Percentiles rank a stretch among this genome's conserved stretches.
These are phyloP conservation scores for Aphodius sticticus DNA, from an alignment of 2,888 invertebrate genomes.

Conservation along the genomic window DNA sequence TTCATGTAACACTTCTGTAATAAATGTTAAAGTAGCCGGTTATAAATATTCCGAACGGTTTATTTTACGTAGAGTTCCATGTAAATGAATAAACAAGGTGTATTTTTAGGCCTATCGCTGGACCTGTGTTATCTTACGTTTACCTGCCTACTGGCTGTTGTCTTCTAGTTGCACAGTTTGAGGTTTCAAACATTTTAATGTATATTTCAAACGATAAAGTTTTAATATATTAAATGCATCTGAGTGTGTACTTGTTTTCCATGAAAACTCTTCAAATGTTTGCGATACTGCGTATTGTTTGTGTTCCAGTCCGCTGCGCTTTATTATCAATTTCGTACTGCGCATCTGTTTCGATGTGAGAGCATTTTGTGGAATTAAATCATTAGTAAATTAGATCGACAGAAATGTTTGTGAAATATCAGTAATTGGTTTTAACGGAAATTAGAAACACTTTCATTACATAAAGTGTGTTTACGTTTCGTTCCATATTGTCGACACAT, in stretches of 20 bases:
- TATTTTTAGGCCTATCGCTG: not conserved
- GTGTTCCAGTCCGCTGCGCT: not conserved
- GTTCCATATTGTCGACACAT: not conserved
- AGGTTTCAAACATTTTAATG: not conserved
- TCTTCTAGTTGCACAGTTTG: not conserved
- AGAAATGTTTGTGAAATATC: not conserved
- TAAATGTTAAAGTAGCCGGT: conserved; percentile 21
- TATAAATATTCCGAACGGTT: conserved; percentile 22
- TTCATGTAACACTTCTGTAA: conserved; percentile 17
- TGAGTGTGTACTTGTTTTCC: not conserved
- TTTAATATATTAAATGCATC: not conserved
- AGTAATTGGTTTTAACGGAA: not conserved
- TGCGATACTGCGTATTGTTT: not conserved
- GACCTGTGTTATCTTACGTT: not conserved
- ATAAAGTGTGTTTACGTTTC: not conserved
- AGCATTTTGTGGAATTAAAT: not conserved
- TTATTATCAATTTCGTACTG: not conserved
- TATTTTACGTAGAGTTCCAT: conserved; percentile 25
- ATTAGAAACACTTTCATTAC: not conserved
- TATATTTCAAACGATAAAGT: not conserved
- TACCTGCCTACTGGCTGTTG: not conserved
- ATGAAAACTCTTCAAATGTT: not conserved
- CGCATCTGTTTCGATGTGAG: not conserved
- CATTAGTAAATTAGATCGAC: not conserved
- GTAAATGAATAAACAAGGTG: conserved; percentile 24